Evolutionary conservation across 2,797 vertebrate genomes (phyloP).

Genomic region (Coccyzus lansbergi): DNA sequence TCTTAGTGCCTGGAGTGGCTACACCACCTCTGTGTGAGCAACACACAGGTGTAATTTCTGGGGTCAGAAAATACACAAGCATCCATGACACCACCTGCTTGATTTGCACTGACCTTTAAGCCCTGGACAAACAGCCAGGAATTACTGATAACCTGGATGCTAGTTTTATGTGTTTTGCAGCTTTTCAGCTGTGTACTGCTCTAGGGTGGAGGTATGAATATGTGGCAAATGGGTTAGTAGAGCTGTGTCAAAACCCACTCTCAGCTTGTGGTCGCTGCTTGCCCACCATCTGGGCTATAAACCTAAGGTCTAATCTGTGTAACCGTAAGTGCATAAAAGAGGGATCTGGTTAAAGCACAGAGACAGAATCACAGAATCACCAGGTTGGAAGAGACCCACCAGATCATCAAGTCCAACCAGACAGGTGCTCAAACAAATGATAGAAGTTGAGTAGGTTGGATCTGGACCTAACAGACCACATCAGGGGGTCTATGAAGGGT

Average conservation of each 20-base stretch:
- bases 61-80: background rate
- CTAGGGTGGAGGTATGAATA: background rate
- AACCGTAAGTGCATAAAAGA: background rate
- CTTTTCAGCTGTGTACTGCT: background rate
- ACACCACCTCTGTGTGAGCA: background rate
- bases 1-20: background rate
- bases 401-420: too few relatives aligned
- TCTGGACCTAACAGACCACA: background rate
- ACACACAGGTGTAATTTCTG: background rate
- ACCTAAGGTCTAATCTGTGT: background rate
- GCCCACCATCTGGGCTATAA: background rate
- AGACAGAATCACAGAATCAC: too few relatives aligned
- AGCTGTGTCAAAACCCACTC: background rate
- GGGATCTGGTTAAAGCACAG: background rate
- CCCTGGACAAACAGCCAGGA: background rate
- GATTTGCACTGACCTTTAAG: background rate
- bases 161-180: background rate
- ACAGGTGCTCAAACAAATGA: background rate
- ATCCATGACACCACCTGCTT: background rate
- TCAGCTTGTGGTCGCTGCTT: background rate
- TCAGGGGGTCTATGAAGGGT: background rate
- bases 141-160: background rate
- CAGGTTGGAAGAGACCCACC: too few relatives aligned
- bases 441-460: background rate
- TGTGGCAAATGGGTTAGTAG: background rate